Percentiles rank a stretch among this genome's conserved stretches.
Conservation (phyloP, 1,140 invertebrate species). For the Melitaea cinxia region DNA sequence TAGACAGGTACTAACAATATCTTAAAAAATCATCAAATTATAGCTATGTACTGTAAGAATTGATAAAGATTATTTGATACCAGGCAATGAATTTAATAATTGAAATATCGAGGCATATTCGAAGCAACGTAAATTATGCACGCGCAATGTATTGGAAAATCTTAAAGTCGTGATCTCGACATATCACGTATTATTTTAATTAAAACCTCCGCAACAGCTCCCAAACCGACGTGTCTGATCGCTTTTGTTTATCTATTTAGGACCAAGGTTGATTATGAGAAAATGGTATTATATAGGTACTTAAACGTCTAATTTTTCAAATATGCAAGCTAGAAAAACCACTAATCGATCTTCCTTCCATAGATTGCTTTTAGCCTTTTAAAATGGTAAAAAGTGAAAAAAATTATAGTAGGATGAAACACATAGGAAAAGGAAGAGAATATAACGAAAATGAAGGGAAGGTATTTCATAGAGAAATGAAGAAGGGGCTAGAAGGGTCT, state of each 20-base stretch:
- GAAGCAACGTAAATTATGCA: slow-evolving; percentile 9
- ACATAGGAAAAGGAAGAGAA: too few relatives aligned
- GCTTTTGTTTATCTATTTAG: slow-evolving; percentile 10
- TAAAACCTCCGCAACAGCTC: slow-evolving; percentile 4
- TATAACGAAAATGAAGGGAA: too few relatives aligned
- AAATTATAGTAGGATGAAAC: too few relatives aligned
- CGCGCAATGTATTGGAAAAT: slow-evolving; percentile 6
- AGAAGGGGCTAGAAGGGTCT: too few relatives aligned
- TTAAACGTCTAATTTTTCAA: neutral
- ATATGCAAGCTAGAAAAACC: too few relatives aligned
- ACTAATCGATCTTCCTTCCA: too few relatives aligned
- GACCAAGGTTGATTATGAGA: neutral
- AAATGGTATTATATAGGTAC: neutral
- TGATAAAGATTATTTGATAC: neutral
- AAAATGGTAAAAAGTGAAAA: too few relatives aligned
- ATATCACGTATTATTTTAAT: slow-evolving; percentile 20
- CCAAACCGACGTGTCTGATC: neutral
- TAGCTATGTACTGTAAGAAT: too few relatives aligned
- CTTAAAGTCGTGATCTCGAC: slow-evolving; percentile 13
- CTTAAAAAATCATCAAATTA: too few relatives aligned
- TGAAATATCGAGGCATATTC: slow-evolving; percentile 4
- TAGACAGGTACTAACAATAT: too few relatives aligned
- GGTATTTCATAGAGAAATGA: too few relatives aligned
- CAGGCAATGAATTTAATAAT: slow-evolving; percentile 6
- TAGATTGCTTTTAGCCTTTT: too few relatives aligned